phyloP scores from a whole-genome alignment of 1,140 invertebrate genomes.

The Octopus sinensis region DNA sequence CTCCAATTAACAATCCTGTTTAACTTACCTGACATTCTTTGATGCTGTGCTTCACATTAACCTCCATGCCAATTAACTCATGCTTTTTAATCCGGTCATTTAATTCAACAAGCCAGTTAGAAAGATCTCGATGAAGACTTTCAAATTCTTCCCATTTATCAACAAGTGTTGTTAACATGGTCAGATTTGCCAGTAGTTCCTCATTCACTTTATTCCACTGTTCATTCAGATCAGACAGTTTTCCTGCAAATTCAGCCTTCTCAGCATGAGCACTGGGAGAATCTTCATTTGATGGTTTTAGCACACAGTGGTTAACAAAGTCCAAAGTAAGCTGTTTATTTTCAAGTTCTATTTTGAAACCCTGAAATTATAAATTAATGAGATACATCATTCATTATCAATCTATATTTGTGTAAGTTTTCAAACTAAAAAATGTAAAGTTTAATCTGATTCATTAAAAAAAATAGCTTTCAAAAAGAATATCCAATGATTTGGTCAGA shows the following conservation, averaged over 20 bases:
- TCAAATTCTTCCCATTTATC: slow-evolving; percentile 51
- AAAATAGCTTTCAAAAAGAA: no score
- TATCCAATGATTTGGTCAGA: no score
- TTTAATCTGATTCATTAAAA: no score
- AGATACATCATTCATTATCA: no score
- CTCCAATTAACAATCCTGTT: no score
- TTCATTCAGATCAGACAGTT: slow-evolving; percentile 44
- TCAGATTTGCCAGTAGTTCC: slow-evolving; percentile 42
- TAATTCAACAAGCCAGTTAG: slow-evolving; percentile 48
- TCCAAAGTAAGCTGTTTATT: slow-evolving; percentile 51
- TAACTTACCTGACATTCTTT: slow-evolving; percentile 49
- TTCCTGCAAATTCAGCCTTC: slow-evolving; percentile 51
- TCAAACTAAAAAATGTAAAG: no score
- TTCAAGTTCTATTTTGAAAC: slow-evolving; percentile 49
- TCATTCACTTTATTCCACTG: slow-evolving; percentile 41
- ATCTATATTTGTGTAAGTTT: no score
- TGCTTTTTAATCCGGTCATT: slow-evolving; percentile 47
- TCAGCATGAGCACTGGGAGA: slow-evolving; percentile 22
- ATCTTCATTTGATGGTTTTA: slow-evolving; percentile 30
- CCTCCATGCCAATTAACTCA: slow-evolving; percentile 46
- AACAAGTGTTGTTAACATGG: slow-evolving; percentile 40
- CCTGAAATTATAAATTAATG: slow-evolving; percentile 29
- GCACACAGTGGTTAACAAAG: slow-evolving; percentile 51
- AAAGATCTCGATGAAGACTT: slow-evolving; percentile 29
- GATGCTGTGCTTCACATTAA: slow-evolving; percentile 46